Conservation (phyloP, 2,797 vertebrate species). For the Micromesistius poutassou region DNA sequence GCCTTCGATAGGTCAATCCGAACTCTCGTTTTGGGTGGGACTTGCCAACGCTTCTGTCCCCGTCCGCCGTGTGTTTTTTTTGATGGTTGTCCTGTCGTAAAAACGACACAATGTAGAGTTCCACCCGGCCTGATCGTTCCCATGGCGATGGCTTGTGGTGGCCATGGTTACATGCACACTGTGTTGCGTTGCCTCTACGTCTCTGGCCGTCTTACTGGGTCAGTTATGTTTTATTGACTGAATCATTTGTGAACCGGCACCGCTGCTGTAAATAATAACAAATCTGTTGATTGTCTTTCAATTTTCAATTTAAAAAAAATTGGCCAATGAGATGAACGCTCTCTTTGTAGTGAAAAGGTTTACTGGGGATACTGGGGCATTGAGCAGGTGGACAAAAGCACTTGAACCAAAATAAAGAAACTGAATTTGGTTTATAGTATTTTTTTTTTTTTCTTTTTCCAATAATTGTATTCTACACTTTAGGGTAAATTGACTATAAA, state of each 20-base stretch:
- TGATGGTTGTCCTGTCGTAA: slow-evolving; percentile 15
- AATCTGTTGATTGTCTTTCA: neutral
- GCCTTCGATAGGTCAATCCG: slow-evolving; percentile 27
- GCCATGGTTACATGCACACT: slow-evolving; percentile 39
- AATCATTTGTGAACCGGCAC: neutral
- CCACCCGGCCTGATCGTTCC: slow-evolving; percentile 37
- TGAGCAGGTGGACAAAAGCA: slow-evolving; percentile 18
- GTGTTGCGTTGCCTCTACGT: slow-evolving; percentile 27
- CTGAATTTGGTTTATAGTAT: neutral
- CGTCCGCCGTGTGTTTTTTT: slow-evolving; percentile 11
- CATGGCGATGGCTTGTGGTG: slow-evolving; percentile 39
- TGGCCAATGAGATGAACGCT: neutral
- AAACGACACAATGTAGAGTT: slow-evolving; percentile 26
- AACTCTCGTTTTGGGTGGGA: slow-evolving; percentile 34
- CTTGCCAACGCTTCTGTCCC: slow-evolving; percentile 30
- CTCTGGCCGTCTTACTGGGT: neutral
- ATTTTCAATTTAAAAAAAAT: neutral
- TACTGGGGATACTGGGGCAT: neutral
- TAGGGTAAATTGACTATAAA: neutral
- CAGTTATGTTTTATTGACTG: neutral
- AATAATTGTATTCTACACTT: neutral
- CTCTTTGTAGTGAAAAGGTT: slow-evolving; percentile 16
- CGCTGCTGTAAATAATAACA: neutral
- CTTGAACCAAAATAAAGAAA: slow-evolving; percentile 49
- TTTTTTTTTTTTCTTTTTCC: neutral